Evolutionary conservation across 2,888 invertebrate genomes (phyloP).

Genomic region (Trichacis sp.): DNA sequence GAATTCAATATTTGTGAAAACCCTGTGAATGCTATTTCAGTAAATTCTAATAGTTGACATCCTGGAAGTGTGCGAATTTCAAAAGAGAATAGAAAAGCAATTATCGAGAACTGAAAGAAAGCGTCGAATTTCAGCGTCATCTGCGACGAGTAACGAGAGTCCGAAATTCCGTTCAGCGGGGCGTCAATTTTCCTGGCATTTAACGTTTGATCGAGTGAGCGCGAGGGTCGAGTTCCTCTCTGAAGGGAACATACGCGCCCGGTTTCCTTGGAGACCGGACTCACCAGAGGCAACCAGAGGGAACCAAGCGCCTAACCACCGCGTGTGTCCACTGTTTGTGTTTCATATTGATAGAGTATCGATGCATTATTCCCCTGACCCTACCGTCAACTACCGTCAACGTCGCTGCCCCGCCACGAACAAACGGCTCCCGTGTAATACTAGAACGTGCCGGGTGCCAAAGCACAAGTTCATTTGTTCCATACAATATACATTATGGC

Average conservation of each 20-base stretch:
- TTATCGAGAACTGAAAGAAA: slow-evolving; percentile 5
- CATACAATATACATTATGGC: slow-evolving; percentile 19
- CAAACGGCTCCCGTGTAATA: slow-evolving; percentile 2
- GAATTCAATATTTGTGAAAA: no score
- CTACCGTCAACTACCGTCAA: slow-evolving; percentile 29
- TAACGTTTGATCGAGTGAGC: slow-evolving; percentile 52
- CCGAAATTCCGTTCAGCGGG: slow-evolving; percentile 36
- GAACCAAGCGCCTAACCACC: slow-evolving; percentile 49
- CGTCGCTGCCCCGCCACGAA: slow-evolving; percentile 27
- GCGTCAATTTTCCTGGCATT: slow-evolving; percentile 62
- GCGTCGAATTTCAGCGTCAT: neutral
- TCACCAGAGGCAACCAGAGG: no score
- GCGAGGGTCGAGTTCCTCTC: slow-evolving; percentile 31
- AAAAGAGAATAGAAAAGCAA: no score
- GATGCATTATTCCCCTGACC: slow-evolving; percentile 52
- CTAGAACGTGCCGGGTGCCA: slow-evolving; percentile 13
- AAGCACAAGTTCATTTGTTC: slow-evolving; percentile 27
- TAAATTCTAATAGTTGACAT: no score
- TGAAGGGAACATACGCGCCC: slow-evolving; percentile 44
- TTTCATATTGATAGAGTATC: slow-evolving; percentile 69
- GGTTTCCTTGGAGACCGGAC: slow-evolving; percentile 67
- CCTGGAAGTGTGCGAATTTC: no score
- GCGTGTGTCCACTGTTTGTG: slow-evolving; percentile 61
- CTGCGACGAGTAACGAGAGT: slow-evolving; percentile 2
- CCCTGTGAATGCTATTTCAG: no score